These are phyloP conservation scores for Druceiella hillmani DNA, from an alignment of 2,888 invertebrate species.

Conservation along the genomic window DNA sequence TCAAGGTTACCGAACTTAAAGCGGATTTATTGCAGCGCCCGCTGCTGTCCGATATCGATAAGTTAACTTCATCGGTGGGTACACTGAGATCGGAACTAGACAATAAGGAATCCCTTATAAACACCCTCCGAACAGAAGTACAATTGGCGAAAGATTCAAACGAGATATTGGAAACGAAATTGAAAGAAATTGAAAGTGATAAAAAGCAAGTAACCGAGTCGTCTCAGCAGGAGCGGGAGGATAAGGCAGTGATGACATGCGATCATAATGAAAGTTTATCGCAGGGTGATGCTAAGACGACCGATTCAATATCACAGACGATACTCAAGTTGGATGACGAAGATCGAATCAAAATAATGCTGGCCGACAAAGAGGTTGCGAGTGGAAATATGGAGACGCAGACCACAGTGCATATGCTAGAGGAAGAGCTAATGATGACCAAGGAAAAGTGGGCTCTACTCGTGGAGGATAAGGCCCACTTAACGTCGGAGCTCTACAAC, in stretches of 20 bases:
- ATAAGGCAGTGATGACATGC: too few relatives aligned
- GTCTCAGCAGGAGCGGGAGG: too few relatives aligned
- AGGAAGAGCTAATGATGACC: slow-evolving; percentile 67
- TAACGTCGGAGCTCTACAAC: slow-evolving; percentile 54
- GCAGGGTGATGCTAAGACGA: too few relatives aligned
- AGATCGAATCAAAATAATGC: slow-evolving; percentile 25
- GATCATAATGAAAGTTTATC: too few relatives aligned
- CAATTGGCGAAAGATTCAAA: too few relatives aligned
- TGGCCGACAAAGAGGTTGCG: slow-evolving; percentile 32
- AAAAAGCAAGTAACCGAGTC: too few relatives aligned
- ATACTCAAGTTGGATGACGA: too few relatives aligned
- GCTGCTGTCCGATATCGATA: slow-evolving; percentile 51
- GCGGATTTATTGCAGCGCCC: slow-evolving; percentile 55
- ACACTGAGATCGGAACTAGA: slow-evolving; percentile 33
- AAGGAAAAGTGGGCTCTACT: slow-evolving; percentile 68
- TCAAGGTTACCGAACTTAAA: slow-evolving; percentile 47
- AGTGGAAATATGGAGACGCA: slow-evolving; percentile 36
- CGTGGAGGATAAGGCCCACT: slow-evolving; percentile 55
- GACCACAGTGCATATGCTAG: slow-evolving; percentile 56
- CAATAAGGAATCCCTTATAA: slow-evolving; percentile 23
- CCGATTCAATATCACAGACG: too few relatives aligned
- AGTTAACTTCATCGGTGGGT: slow-evolving; percentile 44
- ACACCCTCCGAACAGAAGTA: slow-evolving; percentile 2
- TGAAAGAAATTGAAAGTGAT: too few relatives aligned
- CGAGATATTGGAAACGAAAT: too few relatives aligned